These are phyloP conservation scores for Hedychridium roseum DNA, from an alignment of 2,888 invertebrate genomes.

Conservation along the genomic window DNA sequence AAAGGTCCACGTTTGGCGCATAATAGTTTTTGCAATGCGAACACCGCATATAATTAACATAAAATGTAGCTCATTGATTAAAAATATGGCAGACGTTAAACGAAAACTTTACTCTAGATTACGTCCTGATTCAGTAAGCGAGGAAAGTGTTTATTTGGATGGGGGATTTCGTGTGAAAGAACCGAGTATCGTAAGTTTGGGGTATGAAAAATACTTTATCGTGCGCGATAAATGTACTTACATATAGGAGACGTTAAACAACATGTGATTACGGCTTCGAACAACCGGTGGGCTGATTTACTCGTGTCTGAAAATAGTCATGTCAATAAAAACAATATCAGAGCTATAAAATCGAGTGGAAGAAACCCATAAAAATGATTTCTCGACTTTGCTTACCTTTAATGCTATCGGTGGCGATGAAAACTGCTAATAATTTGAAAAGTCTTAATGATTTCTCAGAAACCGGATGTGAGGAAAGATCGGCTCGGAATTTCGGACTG, in stretches of 20 bases:
- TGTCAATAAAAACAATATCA: not conserved
- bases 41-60: too few species aligned
- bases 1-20: too few species aligned
- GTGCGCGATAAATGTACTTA: slow-evolving; percentile 45
- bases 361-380: too few species aligned
- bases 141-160: too few species aligned
- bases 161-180: too few species aligned
- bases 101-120: too few species aligned
- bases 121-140: too few species aligned
- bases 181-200: too few species aligned
- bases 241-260: slow-evolving; percentile 53
- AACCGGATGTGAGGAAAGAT: slow-evolving; percentile 60
- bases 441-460: slow-evolving; percentile 41
- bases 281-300: slow-evolving; percentile 55
- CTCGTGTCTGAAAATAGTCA: slow-evolving; percentile 45
- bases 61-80: too few species aligned
- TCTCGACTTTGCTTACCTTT: slow-evolving; percentile 36
- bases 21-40: too few species aligned
- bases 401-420: slow-evolving; percentile 50
- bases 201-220: too few species aligned
- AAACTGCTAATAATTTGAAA: slow-evolving; percentile 46
- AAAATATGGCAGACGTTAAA: too few species aligned
- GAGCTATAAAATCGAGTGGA: slow-evolving; percentile 1
- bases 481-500: slow-evolving; percentile 68
- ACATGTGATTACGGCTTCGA: slow-evolving; percentile 60